A percentile compares a stretch with the other conserved stretches of the same genome.
These are phyloP conservation scores for Lamprotornis superbus DNA, from an alignment of 2,113 vertebrate genomes.

Conservation along the genomic window DNA sequence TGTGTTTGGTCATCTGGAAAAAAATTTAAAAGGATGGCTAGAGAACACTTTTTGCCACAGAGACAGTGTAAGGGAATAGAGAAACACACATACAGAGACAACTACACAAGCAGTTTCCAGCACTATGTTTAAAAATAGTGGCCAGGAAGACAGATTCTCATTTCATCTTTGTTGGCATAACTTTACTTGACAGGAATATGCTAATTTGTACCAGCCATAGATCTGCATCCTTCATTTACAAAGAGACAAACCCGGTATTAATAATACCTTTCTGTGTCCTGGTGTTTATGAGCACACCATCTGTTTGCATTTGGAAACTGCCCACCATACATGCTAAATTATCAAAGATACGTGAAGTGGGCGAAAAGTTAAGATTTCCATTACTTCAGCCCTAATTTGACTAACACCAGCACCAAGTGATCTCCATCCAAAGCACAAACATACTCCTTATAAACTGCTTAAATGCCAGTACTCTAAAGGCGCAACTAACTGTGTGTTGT, in stretches of 20 bases:
- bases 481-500: background rate
- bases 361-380: background rate
- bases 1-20: background rate
- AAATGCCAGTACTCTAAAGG: background rate
- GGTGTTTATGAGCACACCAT: background rate
- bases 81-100: background rate
- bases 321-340: background rate
- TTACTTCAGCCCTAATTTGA: background rate
- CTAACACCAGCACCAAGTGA: background rate
- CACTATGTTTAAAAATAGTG: background rate
- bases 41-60: background rate
- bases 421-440: constrained; percentile 13
- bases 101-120: background rate
- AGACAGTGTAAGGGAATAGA: background rate
- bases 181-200: background rate
- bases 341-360: background rate
- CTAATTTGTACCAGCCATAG: background rate
- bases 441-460: background rate
- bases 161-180: background rate
- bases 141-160: background rate
- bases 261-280: background rate
- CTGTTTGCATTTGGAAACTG: background rate
- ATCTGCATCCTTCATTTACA: background rate
- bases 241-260: background rate
- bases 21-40: background rate